phyloP scores from a whole-genome alignment of 2,797 vertebrate species.

The Mormyrops boulengeri region DNA sequence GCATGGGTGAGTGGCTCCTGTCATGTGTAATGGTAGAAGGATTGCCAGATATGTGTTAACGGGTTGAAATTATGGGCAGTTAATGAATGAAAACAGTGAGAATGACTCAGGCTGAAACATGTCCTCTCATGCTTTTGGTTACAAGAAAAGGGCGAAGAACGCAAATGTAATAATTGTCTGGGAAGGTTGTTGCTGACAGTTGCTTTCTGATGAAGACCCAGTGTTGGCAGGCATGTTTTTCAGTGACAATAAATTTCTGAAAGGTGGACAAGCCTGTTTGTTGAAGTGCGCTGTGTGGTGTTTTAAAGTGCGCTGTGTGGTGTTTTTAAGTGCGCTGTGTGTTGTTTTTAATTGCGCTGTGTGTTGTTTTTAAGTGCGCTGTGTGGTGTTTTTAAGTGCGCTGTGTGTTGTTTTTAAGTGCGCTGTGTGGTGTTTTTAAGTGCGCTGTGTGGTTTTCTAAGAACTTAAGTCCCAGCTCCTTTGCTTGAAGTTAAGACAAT shows the following conservation, averaged over 20 bases:
- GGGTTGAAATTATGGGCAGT: not conserved
- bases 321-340: not conserved
- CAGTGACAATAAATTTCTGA: not conserved
- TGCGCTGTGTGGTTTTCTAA: not conserved
- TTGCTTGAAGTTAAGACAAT: not conserved
- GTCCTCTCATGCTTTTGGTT: not conserved
- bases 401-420: too few relatives aligned
- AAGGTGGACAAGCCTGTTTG: not conserved
- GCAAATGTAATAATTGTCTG: slow-evolving; percentile 8
- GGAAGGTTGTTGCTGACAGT: not conserved
- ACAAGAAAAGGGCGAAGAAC: not conserved
- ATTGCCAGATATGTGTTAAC: not conserved
- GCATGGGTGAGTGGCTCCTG: not conserved
- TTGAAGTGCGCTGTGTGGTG: not conserved
- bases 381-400: too few relatives aligned
- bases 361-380: not conserved
- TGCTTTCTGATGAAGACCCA: not conserved
- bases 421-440: too few relatives aligned
- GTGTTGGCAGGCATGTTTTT: not conserved
- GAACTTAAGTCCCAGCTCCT: not conserved
- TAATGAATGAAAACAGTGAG: not conserved
- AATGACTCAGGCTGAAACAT: slow-evolving; percentile 4
- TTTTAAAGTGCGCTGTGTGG: not conserved
- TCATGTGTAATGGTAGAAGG: not conserved
- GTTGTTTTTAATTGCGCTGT: not conserved